Percentiles rank a stretch among this genome's conserved stretches.
These are phyloP conservation scores for Rhinoderma darwinii DNA, from an alignment of 2,113 vertebrate genomes.

Conservation along the genomic window DNA sequence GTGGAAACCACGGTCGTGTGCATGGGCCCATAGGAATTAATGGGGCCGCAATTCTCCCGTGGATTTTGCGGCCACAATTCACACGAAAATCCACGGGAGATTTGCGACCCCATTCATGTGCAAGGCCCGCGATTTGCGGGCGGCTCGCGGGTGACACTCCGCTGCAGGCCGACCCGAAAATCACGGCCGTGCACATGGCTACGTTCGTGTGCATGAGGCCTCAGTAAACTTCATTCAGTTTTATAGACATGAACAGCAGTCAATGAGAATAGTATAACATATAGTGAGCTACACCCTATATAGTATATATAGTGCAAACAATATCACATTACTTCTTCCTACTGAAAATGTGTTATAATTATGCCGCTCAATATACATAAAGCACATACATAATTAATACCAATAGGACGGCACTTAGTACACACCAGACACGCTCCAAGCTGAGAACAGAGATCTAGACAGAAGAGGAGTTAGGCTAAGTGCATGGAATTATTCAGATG, in stretches of 20 bases:
- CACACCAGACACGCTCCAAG: background rate
- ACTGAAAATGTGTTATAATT: background rate
- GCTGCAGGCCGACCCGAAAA: too few relatives aligned
- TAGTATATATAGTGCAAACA: background rate
- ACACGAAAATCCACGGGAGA: too few relatives aligned
- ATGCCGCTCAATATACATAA: background rate
- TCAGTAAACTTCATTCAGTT: too few relatives aligned
- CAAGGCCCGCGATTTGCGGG: too few relatives aligned
- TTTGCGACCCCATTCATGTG: too few relatives aligned
- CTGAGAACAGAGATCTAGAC: background rate
- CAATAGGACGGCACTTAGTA: constrained; percentile 3
- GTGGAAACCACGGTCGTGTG: too few relatives aligned
- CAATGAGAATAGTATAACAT: background rate
- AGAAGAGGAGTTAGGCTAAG: background rate
- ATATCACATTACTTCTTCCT: background rate
- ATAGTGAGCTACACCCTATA: background rate
- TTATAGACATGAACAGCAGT: background rate
- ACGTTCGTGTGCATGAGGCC: too few relatives aligned
- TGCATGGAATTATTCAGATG: background rate
- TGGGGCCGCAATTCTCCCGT: too few relatives aligned
- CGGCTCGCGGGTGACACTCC: too few relatives aligned
- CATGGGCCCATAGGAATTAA: too few relatives aligned
- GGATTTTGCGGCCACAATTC: too few relatives aligned
- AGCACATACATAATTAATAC: constrained; percentile 31
- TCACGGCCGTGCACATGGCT: too few relatives aligned